Evolutionary conservation across 1,140 invertebrate genomes (phyloP).

Genomic region (Tachypleus tridentatus): DNA sequence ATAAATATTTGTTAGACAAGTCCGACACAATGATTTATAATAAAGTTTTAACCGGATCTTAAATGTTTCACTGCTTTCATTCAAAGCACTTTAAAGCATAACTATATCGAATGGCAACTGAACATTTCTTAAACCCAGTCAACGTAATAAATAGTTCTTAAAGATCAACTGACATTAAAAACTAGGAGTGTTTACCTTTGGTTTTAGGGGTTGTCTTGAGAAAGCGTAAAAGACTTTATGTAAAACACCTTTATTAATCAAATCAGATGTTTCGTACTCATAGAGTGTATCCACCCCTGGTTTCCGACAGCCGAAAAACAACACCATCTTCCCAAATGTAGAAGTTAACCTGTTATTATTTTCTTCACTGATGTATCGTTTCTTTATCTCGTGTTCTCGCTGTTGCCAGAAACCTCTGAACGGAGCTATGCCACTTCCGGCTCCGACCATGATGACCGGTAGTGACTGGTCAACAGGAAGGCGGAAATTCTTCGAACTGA

Average conservation of each 20-base stretch:
- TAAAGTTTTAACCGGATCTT: slow-evolving; percentile 56
- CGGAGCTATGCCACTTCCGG: slow-evolving; percentile 21
- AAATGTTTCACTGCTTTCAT: slow-evolving; percentile 64
- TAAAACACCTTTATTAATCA: slow-evolving; percentile 27
- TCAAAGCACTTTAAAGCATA: slow-evolving; percentile 61
- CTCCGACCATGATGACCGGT: slow-evolving; percentile 18
- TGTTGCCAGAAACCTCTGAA: slow-evolving; percentile 22
- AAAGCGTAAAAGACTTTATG: slow-evolving; percentile 27
- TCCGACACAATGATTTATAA: slow-evolving; percentile 68
- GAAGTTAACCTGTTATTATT: slow-evolving; percentile 7
- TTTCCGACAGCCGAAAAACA: slow-evolving; percentile 36
- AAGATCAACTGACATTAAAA: too few species aligned
- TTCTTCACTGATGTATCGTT: neutral
- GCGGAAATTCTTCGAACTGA: neutral
- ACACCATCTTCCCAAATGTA: slow-evolving; percentile 26
- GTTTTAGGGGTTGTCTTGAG: slow-evolving; percentile 25
- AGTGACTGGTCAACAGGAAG: slow-evolving; percentile 5
- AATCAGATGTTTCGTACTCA: slow-evolving; percentile 26
- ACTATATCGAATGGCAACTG: too few species aligned
- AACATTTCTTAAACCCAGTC: too few species aligned
- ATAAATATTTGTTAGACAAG: slow-evolving; percentile 61
- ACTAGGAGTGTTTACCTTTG: too few species aligned
- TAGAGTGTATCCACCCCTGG: slow-evolving; percentile 32
- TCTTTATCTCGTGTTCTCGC: slow-evolving; percentile 3
- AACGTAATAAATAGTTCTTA: too few species aligned